A percentile compares a stretch with the other conserved stretches of the same genome.
phyloP scores from a whole-genome alignment of 2,888 invertebrate species.

The Didymodactylos carnosus region DNA sequence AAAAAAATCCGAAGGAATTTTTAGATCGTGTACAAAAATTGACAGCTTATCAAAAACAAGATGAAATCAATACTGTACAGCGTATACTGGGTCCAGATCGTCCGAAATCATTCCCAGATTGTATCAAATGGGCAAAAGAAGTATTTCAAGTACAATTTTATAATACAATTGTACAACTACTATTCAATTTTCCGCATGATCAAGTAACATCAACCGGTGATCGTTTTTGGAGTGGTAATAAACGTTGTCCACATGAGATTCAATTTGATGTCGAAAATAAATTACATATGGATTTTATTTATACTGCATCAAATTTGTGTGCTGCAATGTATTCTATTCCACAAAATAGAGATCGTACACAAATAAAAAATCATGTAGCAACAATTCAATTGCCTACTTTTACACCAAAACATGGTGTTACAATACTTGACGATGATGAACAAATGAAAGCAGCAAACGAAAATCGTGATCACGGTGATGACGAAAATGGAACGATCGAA shows the following conservation, averaged over 20 bases:
- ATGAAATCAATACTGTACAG: not conserved
- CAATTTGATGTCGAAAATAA: constrained; percentile 37
- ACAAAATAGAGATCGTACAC: constrained; percentile 39
- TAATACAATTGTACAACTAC: constrained; percentile 79
- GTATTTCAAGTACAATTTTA: constrained; percentile 58
- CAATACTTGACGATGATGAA: constrained; percentile 87
- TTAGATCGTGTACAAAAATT: not conserved
- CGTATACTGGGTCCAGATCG: not conserved
- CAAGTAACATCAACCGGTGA: constrained; percentile 47
- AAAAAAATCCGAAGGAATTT: constrained; percentile 16
- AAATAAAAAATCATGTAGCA: constrained; percentile 47
- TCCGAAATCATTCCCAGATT: not conserved
- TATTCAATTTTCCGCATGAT: constrained; percentile 88
- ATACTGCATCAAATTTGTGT: constrained; percentile 72
- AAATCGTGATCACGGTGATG: not conserved
- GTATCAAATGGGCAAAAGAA: constrained; percentile 3
- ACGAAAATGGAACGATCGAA: not conserved
- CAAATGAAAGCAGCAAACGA: constrained; percentile 44
- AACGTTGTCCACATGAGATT: constrained; percentile 73
- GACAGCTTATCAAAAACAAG: not conserved
- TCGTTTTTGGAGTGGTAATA: constrained; percentile 92
- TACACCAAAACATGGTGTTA: constrained; percentile 72
- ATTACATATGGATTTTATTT: constrained; percentile 66
- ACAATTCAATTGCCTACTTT: constrained; percentile 59
- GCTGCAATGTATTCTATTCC: constrained; percentile 46